Evolutionary conservation across 2,797 vertebrate species (phyloP), one percentile per base, ranked within the genome.

Genomic region (Threskiornis aethiopicus): DNA sequence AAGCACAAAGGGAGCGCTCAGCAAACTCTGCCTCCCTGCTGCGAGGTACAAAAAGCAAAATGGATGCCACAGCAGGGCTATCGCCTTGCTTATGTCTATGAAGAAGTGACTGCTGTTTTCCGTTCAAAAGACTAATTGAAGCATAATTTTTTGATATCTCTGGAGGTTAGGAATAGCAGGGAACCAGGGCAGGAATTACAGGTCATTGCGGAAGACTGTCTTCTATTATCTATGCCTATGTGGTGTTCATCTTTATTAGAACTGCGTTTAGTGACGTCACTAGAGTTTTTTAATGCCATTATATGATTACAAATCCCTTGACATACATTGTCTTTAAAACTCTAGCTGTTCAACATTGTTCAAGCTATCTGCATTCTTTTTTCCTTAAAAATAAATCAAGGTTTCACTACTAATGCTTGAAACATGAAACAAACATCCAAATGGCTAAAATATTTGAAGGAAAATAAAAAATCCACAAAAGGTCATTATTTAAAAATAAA

Each of bases 111-210:
- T 81, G 66, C 41, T 79, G 64, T 65, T 96, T 87, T 84, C 80
- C 37, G 87, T 93, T 89, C 59, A 87, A 82, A 91, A 87, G 52
- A 62, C 47, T 92, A 95, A 95, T 37, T 87, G 58, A 17, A 90
- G n/a, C 20, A 65, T 67, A 55, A 3, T 51, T 76, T 77, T 94
- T 95, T 83, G 2, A 55, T 46, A 57, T 70, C 47, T 87, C 61
- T 84, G 15, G 80, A 87, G 71, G 51, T 47, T 66, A 55, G 59
- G 66, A 93, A 92, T 52, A 79, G 66, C n/a, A 84, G 57, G 51
- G 42, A 95, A 84, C 57, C 55, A 86, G 51, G 37, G 18, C 22
- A 91, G 51, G 65, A 95, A 91, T 81, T 65, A 81, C 16, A 72
- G 49, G 46, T 84, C 77, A 79, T 35, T 91, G 49, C 1, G 1